These are phyloP conservation scores for Aphelocoma coerulescens DNA, from an alignment of 2,113 vertebrate genomes.

Conservation along the genomic window DNA sequence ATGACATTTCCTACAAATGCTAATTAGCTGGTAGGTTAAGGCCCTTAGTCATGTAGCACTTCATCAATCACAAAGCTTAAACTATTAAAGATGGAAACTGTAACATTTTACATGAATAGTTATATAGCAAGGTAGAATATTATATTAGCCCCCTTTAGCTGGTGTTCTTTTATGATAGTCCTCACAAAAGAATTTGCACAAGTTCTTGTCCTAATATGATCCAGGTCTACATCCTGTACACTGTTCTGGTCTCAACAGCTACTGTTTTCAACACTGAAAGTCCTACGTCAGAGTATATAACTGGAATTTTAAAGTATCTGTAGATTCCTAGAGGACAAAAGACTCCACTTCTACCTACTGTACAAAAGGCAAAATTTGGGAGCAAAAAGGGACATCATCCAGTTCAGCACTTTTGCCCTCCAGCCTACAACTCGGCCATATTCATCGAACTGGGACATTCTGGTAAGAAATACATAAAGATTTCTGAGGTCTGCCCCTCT, in stretches of 20 bases:
- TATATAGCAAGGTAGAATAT: conserved; percentile 25
- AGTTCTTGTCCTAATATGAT: conserved; percentile 42
- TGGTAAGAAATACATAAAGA: conserved; percentile 33
- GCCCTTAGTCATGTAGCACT: conserved; percentile 51
- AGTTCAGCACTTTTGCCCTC: not conserved
- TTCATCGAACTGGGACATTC: not conserved
- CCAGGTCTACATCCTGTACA: not conserved
- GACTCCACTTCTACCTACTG: not conserved
- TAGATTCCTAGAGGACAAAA: not conserved
- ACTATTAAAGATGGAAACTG: conserved; percentile 57
- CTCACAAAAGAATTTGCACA: conserved; percentile 26
- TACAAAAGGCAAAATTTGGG: not conserved
- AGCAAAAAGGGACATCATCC: not conserved
- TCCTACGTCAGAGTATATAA: not conserved
- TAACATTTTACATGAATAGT: conserved; percentile 53
- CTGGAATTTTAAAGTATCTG: not conserved
- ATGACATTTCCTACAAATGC: conserved; percentile 48
- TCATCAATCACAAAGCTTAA: conserved; percentile 57
- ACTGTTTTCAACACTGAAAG: not conserved
- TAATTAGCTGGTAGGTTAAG: conserved; percentile 57
- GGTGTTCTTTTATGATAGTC: not conserved
- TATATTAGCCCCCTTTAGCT: not conserved
- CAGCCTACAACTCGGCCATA: not conserved
- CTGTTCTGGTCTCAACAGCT: not conserved
- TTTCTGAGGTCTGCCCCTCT: conserved; percentile 40